Percentiles rank a stretch among this genome's conserved stretches.
These are phyloP conservation scores for Hydractinia symbiolongicarpus DNA, from an alignment of 30 jellyfish, hydroid and myxozoan species.

Conservation along the genomic window DNA sequence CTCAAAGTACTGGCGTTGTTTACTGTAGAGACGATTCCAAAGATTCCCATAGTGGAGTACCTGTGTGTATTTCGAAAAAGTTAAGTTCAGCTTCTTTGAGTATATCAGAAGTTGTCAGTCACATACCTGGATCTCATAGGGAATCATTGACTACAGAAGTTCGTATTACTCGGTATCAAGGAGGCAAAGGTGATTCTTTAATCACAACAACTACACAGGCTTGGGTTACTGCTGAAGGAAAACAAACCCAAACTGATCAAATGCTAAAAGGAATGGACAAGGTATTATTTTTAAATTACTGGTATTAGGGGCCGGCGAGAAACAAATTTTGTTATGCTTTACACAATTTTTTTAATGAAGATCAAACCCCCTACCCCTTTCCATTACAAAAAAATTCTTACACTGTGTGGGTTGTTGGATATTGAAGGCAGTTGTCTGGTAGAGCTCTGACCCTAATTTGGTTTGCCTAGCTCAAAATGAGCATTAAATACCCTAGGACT, in stretches of 20 bases:
- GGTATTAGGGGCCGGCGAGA: too few species aligned
- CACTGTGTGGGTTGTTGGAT: too few species aligned
- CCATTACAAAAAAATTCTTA: too few species aligned
- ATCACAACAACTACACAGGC: conserved; percentile 9
- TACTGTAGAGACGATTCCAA: conserved; percentile 76
- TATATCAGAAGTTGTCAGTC: conserved; percentile 88
- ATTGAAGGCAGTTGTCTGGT: too few species aligned
- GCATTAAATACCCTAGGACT: too few species aligned
- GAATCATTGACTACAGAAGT: conserved; percentile 56
- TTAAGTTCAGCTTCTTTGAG: conserved; percentile 73
- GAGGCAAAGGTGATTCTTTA: conserved; percentile 20
- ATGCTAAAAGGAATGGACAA: conserved; percentile 15
- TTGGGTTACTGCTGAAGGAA: conserved; percentile 7
- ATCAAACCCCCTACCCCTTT: too few species aligned
- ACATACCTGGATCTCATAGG: conserved; percentile 62
- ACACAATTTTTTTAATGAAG: too few species aligned
- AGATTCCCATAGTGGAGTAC: conserved; percentile 39
- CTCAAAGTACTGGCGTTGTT: conserved; percentile 94
- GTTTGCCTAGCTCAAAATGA: too few species aligned
- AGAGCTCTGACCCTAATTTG: too few species aligned
- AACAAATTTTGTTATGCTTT: too few species aligned
- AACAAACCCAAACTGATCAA: conserved; percentile 12
- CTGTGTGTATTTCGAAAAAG: conserved; percentile 32
- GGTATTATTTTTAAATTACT: background rate
- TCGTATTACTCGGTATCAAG: conserved; percentile 35